Evolutionary conservation across 1,140 invertebrate genomes (phyloP).

Genomic region (Anagrus nilaparvatae): DNA sequence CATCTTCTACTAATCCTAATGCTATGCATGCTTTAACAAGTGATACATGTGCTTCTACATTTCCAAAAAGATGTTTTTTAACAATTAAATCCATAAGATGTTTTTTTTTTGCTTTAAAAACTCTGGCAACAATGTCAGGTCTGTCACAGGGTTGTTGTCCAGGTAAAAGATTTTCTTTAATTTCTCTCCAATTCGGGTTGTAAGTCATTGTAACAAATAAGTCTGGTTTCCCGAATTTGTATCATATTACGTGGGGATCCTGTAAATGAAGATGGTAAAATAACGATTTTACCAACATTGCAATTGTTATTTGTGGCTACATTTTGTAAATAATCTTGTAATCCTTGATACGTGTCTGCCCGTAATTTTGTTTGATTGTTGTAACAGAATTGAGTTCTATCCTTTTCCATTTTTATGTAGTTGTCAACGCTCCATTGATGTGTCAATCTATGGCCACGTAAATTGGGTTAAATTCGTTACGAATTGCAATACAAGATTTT

Average conservation of each 20-base stretch:
- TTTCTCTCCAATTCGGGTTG: constrained; percentile 1
- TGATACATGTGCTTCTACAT: neutral
- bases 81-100: neutral
- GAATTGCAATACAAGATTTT: neutral
- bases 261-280: constrained; percentile 3
- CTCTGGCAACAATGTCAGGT: neutral
- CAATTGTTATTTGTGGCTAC: neutral
- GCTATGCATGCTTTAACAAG: constrained; percentile 24
- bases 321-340: neutral
- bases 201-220: constrained; percentile 1
- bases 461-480: constrained; percentile 2
- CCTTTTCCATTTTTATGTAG: constrained; percentile 1
- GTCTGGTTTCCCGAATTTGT: constrained; percentile 3
- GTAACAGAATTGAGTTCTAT: constrained; percentile 2
- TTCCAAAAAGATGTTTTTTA: constrained; percentile 3
- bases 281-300: neutral
- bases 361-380: constrained; percentile 2
- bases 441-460: neutral
- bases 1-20: constrained; percentile 24
- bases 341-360: neutral
- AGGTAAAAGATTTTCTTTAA: neutral
- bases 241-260: constrained; percentile 2
- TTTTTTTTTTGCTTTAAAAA: constrained; percentile 1
- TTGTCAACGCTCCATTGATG: constrained; percentile 6
- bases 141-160: neutral